phyloP scores from a whole-genome alignment of 2,888 invertebrate species.

The Drosophila kuntzei region DNA sequence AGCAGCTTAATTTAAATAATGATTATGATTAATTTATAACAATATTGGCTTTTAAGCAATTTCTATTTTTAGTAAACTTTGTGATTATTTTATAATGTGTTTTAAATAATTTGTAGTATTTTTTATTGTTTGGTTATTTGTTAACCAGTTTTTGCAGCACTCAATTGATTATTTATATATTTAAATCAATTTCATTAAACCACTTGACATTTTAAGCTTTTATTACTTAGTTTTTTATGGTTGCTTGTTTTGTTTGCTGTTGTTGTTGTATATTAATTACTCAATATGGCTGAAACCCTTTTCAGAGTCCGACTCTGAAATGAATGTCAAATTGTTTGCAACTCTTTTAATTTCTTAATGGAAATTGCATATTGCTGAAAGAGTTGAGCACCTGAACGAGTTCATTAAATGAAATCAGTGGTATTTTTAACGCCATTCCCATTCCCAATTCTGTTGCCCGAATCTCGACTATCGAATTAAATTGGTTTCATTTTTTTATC shows the following conservation, averaged over 20 bases:
- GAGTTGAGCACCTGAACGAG: slow-evolving; percentile 19
- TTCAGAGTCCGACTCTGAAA: not conserved
- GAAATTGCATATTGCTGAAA: slow-evolving; percentile 31
- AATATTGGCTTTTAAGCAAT: not conserved
- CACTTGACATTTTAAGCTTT: slow-evolving; percentile 25
- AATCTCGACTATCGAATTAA: slow-evolving; percentile 63
- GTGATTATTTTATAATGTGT: not conserved
- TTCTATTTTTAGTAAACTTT: not conserved
- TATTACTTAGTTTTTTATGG: slow-evolving; percentile 9
- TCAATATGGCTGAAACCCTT: slow-evolving; percentile 27
- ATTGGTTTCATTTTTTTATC: slow-evolving; percentile 36
- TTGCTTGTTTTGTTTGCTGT: not conserved
- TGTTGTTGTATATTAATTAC: slow-evolving; percentile 32
- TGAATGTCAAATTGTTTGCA: slow-evolving; percentile 36
- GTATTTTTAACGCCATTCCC: slow-evolving; percentile 56
- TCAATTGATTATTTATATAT: slow-evolving; percentile 11
- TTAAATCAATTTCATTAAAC: slow-evolving; percentile 33
- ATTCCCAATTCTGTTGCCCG: not conserved
- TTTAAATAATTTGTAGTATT: slow-evolving; percentile 3
- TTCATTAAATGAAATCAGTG: slow-evolving; percentile 56
- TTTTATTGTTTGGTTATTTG: slow-evolving; percentile 2
- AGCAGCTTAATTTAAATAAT: slow-evolving; percentile 1
- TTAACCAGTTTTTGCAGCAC: slow-evolving; percentile 25
- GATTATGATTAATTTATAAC: slow-evolving; percentile 6
- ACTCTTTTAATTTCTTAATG: slow-evolving; percentile 64